phyloP scores from a whole-genome alignment of 2,797 vertebrate genomes.

The Eutrigla gurnardus region DNA sequence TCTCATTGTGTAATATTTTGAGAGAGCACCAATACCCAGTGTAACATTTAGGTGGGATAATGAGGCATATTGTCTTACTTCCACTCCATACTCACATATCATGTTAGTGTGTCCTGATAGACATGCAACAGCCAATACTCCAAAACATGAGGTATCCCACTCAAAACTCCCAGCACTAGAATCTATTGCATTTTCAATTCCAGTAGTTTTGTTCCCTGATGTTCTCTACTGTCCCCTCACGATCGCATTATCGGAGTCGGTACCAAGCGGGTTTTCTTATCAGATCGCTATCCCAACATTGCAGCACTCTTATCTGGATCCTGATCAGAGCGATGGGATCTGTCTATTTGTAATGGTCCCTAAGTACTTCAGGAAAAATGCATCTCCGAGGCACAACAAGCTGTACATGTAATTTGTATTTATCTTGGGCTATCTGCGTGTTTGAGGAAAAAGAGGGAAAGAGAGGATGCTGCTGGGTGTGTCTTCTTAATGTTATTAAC shows the following conservation, averaged over 20 bases:
- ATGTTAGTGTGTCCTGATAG: neutral
- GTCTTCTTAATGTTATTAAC: slow-evolving; percentile 20
- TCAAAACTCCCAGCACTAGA: neutral
- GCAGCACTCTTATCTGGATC: slow-evolving; percentile 43
- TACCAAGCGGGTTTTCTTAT: slow-evolving; percentile 20
- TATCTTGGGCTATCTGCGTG: slow-evolving; percentile 13
- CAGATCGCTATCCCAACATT: slow-evolving; percentile 37
- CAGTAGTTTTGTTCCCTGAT: neutral
- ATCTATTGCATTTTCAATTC: neutral
- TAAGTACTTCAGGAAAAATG: slow-evolving; percentile 1
- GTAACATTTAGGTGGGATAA: neutral
- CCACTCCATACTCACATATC: neutral
- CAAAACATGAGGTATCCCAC: neutral
- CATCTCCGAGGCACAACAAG: slow-evolving; percentile 5
- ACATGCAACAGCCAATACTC: neutral
- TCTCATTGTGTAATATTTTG: no score
- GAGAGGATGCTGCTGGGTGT: neutral
- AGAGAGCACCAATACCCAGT: neutral
- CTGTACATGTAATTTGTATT: neutral
- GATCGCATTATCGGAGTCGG: slow-evolving; percentile 36
- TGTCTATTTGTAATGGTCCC: slow-evolving; percentile 23
- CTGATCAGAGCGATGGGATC: slow-evolving; percentile 36
- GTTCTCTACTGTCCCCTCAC: slow-evolving; percentile 22
- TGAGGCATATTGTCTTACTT: neutral
- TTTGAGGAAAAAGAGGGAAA: neutral